Conservation (phyloP, 2,113 vertebrate genomes). For the Xenus cinereus region DNA sequence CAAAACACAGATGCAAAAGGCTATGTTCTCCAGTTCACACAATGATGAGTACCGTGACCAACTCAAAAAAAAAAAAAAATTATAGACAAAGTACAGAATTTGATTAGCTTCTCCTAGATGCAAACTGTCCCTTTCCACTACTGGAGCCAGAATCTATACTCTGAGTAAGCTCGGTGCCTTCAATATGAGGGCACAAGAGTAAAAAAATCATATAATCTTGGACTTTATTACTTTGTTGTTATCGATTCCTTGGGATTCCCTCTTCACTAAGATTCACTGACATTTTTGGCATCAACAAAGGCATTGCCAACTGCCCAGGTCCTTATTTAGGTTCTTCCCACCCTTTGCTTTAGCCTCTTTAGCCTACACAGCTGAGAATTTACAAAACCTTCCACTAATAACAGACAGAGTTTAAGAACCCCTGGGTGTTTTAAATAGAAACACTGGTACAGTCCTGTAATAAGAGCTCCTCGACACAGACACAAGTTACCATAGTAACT, state of each 20-base stretch:
- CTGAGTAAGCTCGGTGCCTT: background rate
- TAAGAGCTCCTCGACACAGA: background rate
- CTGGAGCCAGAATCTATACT: background rate
- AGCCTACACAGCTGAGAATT: background rate
- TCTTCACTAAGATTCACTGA: background rate
- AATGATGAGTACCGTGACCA: background rate
- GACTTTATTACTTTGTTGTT: background rate
- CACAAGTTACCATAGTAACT: slow-evolving; percentile 43
- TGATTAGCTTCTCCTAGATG: background rate
- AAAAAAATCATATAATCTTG: background rate
- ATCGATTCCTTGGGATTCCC: rapidly evolving
- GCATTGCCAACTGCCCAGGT: background rate
- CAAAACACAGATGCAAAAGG: rapidly evolving
- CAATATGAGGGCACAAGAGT: too few species aligned
- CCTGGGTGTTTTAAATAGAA: background rate
- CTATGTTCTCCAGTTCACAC: rapidly evolving
- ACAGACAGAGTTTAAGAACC: background rate
- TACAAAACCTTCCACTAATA: background rate
- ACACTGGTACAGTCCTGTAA: background rate
- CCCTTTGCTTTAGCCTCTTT: background rate
- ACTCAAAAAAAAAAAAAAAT: background rate
- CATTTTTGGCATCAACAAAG: background rate
- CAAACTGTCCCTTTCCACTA: background rate
- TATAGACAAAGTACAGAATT: background rate
- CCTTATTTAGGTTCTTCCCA: background rate